Evolutionary conservation across 2,113 vertebrate species (phyloP).

Genomic region (Amphilophus citrinellus): DNA sequence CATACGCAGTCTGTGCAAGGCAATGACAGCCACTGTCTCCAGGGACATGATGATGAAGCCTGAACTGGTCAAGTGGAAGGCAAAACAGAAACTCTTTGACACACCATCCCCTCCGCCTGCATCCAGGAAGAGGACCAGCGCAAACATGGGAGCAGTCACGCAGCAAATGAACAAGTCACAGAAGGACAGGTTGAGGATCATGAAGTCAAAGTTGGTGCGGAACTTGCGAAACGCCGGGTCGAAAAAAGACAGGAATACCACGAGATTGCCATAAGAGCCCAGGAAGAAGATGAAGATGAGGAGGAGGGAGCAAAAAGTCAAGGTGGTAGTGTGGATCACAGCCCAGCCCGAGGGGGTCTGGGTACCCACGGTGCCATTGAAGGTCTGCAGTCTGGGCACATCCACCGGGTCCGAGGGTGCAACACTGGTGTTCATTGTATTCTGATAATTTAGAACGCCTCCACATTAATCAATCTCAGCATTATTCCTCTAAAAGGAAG

Average conservation of each 20-base stretch:
- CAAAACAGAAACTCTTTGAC: slow-evolving; percentile 91
- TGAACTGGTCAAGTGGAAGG: slow-evolving; percentile 93
- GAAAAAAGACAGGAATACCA: slow-evolving; percentile 96
- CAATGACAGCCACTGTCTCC: slow-evolving; percentile 94
- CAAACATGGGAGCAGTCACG: slow-evolving; percentile 93
- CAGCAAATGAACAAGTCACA: slow-evolving; percentile 97
- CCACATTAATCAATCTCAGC: slow-evolving; percentile 48
- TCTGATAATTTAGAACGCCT: slow-evolving; percentile 33
- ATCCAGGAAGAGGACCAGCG: slow-evolving; percentile 89
- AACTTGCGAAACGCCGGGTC: slow-evolving; percentile 95
- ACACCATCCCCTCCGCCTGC: slow-evolving; percentile 77
- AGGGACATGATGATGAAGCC: slow-evolving; percentile 98
- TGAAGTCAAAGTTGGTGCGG: slow-evolving; percentile 96
- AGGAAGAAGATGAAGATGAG: slow-evolving; percentile 91
- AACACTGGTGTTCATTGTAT: slow-evolving; percentile 88
- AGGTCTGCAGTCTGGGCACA: slow-evolving; percentile 69
- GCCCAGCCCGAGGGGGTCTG: slow-evolving; percentile 71
- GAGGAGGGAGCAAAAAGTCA: slow-evolving; percentile 89
- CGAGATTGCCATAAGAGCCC: slow-evolving; percentile 95
- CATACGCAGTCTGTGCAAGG: slow-evolving; percentile 93
- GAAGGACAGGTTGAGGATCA: slow-evolving; percentile 97
- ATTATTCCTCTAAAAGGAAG: slow-evolving; percentile 39
- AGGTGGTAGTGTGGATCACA: slow-evolving; percentile 87
- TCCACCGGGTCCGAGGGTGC: slow-evolving; percentile 78
- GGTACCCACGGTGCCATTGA: slow-evolving; percentile 70